Percentiles rank a stretch among this genome's conserved stretches.
Conservation (phyloP, 2,113 vertebrate genomes). For the Microcebus murinus region DNA sequence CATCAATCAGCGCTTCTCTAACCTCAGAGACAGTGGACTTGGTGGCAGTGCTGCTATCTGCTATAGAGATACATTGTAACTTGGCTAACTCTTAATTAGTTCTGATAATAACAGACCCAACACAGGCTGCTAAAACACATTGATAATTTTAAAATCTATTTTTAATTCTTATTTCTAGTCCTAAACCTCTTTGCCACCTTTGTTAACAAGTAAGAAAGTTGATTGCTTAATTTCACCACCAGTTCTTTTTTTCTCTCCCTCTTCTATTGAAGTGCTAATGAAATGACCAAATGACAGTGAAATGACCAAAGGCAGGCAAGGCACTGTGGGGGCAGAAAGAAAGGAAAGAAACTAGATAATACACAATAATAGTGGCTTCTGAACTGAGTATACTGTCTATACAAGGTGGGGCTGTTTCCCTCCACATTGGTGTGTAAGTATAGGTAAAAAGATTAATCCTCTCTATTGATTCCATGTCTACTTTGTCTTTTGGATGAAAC, state of each 20-base stretch:
- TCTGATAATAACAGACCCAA: not conserved
- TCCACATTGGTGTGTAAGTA: not conserved
- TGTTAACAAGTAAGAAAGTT: not conserved
- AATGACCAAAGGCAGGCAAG: not conserved
- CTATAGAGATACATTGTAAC: not conserved
- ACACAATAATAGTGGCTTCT: not conserved
- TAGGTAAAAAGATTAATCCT: not conserved
- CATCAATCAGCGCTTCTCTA: not conserved
- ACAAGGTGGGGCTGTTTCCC: not conserved
- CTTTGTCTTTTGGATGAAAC: slow-evolving; percentile 26
- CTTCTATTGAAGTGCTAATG: slow-evolving; percentile 2
- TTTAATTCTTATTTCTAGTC: slow-evolving; percentile 13
- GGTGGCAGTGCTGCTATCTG: not conserved
- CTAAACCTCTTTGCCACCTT: slow-evolving; percentile 30
- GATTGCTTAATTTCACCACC: not conserved
- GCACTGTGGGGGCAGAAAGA: not conserved
- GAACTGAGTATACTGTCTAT: not conserved
- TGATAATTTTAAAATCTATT: not conserved
- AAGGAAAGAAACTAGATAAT: not conserved
- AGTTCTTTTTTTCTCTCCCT: not conserved
- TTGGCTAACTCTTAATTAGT: slow-evolving; percentile 16
- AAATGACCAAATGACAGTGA: no score
- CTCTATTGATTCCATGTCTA: not conserved
- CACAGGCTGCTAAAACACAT: not conserved
- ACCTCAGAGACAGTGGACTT: not conserved